Evolutionary conservation across 2,113 vertebrate genomes (phyloP), one percentile per base, ranked within the genome.

Genomic region (Phylloscopus trochiloides): DNA sequence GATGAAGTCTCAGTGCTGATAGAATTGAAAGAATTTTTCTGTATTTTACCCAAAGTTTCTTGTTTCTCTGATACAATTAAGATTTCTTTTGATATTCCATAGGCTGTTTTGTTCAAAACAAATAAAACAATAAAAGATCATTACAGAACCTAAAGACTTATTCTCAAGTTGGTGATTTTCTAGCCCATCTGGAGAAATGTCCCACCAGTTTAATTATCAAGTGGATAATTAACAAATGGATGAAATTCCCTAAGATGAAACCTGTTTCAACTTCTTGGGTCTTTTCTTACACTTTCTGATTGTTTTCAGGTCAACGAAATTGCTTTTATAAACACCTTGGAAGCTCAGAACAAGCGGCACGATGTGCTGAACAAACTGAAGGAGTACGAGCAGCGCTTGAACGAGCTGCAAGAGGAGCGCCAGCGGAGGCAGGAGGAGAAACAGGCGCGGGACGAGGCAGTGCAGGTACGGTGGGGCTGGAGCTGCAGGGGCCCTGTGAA

Each of bases 241-340:
- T 42, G 18, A 28, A 71, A 25, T 75, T 52, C 29, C 12, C 3
- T 11, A 26, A 48, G 18, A 26, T 32, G 4, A 61, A 71, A 67
- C 12, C 47, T 16, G 15, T 3, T 65, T 75, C 48, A 55, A 0
- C 18, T 62, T 85, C n/a, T 62, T 31, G 12, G 6, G 31, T 57
- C 8, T 75, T 63, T 43, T 42, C 70, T 91, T 38, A 43, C 3
- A 3, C 20, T 76, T 86, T 71, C 20, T 77, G 40, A 14, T 93
- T 70, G 45, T 55, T 94, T 86, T 29, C 96, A 99, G 99, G 99
- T 99, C 34, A 99, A 99, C 91, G 99, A 99, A 97, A 99, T 99
- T 31, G 99, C 99, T 4, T 99, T 99, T 92, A 99, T 99, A 93
- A 99, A 99, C 97, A 99, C 99, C 6, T 96, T 99, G n/a, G 99